Evolutionary conservation across 2,113 vertebrate species (phyloP).

Genomic region (Microtus pennsylvanicus): DNA sequence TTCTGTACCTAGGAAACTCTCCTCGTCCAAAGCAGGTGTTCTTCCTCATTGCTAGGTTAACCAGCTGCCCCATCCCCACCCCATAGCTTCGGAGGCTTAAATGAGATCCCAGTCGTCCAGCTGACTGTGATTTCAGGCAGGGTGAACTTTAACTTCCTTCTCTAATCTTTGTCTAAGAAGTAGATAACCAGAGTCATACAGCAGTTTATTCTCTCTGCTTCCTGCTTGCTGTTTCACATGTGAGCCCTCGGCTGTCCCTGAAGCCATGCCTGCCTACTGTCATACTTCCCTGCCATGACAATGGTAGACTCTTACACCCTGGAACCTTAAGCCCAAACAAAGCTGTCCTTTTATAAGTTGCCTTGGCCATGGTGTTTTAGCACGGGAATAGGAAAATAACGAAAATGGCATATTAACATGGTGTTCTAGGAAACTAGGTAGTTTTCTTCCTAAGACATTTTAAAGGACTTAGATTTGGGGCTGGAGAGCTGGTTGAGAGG

Average conservation of each 20-base stretch:
- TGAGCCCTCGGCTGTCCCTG: background rate
- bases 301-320: background rate
- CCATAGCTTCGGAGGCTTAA: background rate
- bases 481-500: no score
- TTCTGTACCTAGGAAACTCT: background rate
- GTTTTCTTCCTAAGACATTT: background rate
- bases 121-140: background rate
- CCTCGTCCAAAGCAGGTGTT: background rate
- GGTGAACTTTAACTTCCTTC: background rate
- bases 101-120: background rate
- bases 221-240: background rate
- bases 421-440: background rate
- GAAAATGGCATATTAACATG: background rate
- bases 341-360: background rate
- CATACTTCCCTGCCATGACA: background rate
- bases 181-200: background rate
- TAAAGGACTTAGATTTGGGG: background rate
- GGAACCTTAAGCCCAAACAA: background rate
- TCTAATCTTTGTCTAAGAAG: background rate
- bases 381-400: background rate
- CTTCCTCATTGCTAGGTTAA: background rate
- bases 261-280: background rate
- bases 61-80: no score
- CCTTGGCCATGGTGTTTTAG: background rate
- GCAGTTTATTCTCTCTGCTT: background rate